These are phyloP conservation scores for Barnardius zonarius DNA, from an alignment of 2,113 vertebrate genomes.

Conservation along the genomic window DNA sequence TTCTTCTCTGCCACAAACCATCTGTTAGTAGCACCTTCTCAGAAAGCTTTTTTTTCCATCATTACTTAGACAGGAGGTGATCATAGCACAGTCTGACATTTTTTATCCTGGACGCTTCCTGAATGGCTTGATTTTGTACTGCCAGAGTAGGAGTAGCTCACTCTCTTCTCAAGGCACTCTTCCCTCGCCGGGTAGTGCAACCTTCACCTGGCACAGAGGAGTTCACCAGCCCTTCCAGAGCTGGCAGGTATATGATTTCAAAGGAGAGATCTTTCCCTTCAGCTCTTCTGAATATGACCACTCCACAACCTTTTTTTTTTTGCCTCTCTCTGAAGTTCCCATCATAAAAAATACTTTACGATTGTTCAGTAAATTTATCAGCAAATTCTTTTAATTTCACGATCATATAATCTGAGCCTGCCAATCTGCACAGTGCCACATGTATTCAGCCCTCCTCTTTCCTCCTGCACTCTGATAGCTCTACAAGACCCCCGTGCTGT, in stretches of 20 bases:
- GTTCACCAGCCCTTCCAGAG: background rate
- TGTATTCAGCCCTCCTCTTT: background rate
- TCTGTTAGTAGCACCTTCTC: background rate
- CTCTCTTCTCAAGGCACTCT: background rate
- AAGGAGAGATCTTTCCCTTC: background rate
- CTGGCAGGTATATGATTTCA: background rate
- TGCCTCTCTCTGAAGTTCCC: background rate
- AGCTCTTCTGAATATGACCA: fast-evolving
- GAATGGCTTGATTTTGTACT: background rate
- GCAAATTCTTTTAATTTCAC: background rate
- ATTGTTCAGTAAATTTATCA: background rate
- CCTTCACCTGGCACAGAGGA: background rate
- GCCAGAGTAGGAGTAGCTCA: background rate
- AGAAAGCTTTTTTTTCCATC: background rate
- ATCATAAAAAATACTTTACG: background rate
- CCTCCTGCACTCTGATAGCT: background rate
- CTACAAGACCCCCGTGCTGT: background rate
- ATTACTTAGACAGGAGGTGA: background rate
- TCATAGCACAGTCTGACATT: background rate
- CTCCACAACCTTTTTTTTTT: background rate
- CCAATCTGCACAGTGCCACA: background rate
- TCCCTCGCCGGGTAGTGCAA: background rate
- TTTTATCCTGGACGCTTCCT: background rate
- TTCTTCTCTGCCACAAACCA: background rate
- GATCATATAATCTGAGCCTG: background rate